Evolutionary conservation across 2,888 invertebrate genomes (phyloP), one percentile per base, ranked within the genome.

Genomic region (Nymphalis urticae): DNA sequence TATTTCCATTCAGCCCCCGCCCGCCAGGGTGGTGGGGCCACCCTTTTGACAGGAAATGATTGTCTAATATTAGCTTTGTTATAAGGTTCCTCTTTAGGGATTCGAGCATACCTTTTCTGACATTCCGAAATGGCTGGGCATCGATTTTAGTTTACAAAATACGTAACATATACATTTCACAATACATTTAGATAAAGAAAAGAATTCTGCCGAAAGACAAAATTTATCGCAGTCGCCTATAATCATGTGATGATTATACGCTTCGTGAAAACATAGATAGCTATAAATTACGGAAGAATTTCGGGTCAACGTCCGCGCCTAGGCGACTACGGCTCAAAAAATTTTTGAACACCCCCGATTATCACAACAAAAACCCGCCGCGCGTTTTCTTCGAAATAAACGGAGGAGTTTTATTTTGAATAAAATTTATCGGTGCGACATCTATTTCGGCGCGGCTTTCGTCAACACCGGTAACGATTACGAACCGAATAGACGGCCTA

Each of bases 61-160:
- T 91, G 90, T 90, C 92, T 91, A 91, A 92, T 91, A 91, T 91
- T 90, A 91, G 92, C 92, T 90, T 89, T 90, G 90, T 91, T 90
- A 88, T 89, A 90, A 86, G 90, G 90, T 88, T 86, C 84, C 88
- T 88, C 89, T 89, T 84, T 84, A 81, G 90, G 88, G 89, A 91
- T 79, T 82, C 77, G 71, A 78, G 75, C 69, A 70, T 75, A 75
- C 75, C 75, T 75, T 76, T 74, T 72, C 58, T 70, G 70, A 70
- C 72, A 70, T 75, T 71, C 68, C 71, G 53, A 51, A 65, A 68
- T 71, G 71, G 67, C 59, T 51, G 69, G 58, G 48, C 54, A 64
- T 68, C 60, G 62, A 56, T 71, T 65, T 60, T 36, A 64, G 62
- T 68, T 68, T 64, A 36, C 24, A 60, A 64, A 72, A 53, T 59